Conservation (phyloP, 2,888 invertebrate genomes). For the Tinea semifulvella region DNA sequence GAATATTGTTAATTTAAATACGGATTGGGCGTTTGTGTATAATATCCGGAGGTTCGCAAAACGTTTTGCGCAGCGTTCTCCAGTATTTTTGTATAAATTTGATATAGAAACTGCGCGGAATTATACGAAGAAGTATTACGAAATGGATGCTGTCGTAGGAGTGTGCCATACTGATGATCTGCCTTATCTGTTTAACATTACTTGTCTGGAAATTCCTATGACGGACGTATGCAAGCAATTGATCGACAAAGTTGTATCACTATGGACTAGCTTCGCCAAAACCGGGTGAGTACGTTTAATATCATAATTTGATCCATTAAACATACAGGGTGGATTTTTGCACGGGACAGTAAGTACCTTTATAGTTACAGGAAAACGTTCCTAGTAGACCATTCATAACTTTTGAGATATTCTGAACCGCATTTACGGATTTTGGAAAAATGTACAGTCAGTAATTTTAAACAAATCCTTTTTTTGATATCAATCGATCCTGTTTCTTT, state of each 20-base stretch:
- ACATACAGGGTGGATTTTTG: too few relatives aligned
- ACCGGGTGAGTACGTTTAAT: conserved; percentile 52
- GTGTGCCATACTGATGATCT: conserved; percentile 55
- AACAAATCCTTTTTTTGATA: too few relatives aligned
- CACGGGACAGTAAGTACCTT: too few relatives aligned
- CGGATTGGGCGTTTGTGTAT: conserved; percentile 42
- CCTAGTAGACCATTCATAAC: too few relatives aligned
- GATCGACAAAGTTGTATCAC: conserved; percentile 33
- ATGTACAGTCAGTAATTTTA: too few relatives aligned
- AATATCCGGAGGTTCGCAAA: conserved; percentile 45
- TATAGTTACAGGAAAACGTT: too few relatives aligned
- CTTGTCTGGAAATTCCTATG: conserved; percentile 40
- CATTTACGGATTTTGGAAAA: too few relatives aligned
- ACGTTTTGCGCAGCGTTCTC: conserved; percentile 29
- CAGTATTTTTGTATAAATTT: conserved; percentile 48
- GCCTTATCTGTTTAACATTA: conserved; percentile 45
- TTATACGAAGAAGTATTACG: conserved; percentile 40
- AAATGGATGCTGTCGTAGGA: conserved; percentile 39
- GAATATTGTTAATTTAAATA: conserved; percentile 37
- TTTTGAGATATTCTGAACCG: too few relatives aligned
- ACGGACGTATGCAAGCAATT: conserved; percentile 36
- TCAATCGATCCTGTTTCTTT: too few relatives aligned
- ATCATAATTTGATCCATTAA: too few relatives aligned
- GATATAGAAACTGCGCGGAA: conserved; percentile 48
- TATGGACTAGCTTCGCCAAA: conserved; percentile 50